Conservation (phyloP, 2,797 vertebrate species). For the Notolepis coatsorum region DNA sequence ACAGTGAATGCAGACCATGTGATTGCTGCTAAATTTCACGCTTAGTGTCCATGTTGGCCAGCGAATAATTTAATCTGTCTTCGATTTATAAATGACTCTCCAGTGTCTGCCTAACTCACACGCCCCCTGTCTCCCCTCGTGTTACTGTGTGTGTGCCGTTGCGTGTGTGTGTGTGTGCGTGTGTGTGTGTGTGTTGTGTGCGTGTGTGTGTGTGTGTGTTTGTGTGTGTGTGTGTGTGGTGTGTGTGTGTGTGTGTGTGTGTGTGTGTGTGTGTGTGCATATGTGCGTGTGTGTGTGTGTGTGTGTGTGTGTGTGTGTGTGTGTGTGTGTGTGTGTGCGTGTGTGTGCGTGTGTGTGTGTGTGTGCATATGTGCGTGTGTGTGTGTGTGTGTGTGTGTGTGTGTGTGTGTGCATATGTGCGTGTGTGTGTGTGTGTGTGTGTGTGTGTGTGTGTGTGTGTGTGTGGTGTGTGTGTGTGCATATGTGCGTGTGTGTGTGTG, state of each 20-base stretch:
- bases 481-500: constrained; percentile 47
- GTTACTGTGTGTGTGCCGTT: constrained; percentile 30
- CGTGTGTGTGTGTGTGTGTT: constrained; percentile 36
- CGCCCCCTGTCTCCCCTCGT: constrained; percentile 45
- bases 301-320: constrained; percentile 42
- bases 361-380: constrained; percentile 56
- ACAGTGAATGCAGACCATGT: constrained; percentile 71
- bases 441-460: constrained; percentile 9
- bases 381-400: no score
- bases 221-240: constrained; percentile 8
- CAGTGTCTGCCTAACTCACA: constrained; percentile 60
- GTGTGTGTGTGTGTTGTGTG: constrained; percentile 47
- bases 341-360: constrained; percentile 2
- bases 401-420: constrained; percentile 46
- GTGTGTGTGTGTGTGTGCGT: constrained; percentile 21
- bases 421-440: constrained; percentile 37
- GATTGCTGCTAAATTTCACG: constrained; percentile 83
- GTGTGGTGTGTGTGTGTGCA: constrained; percentile 53
- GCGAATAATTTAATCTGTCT: constrained; percentile 83
- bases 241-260: constrained; percentile 11
- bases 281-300: constrained; percentile 46
- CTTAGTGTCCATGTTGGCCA: constrained; percentile 80
- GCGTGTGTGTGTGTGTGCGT: no score
- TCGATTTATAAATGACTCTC: constrained; percentile 81
- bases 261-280: constrained; percentile 8